Evolutionary conservation across 2,113 vertebrate genomes (phyloP).

Genomic region (Corythoichthys intestinalis): DNA sequence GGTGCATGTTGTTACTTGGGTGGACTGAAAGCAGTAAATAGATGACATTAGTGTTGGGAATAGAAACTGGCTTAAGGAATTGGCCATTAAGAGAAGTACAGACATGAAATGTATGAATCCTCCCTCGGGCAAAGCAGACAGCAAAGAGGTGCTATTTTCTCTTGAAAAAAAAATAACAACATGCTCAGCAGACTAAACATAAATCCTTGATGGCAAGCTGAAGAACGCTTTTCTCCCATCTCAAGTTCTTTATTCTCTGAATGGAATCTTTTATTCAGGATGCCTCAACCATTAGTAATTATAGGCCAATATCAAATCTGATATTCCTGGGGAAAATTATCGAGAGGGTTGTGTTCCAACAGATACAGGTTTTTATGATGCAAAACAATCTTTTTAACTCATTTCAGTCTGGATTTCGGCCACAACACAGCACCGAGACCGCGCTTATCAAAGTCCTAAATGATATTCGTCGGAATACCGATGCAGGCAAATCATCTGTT

Average conservation of each 20-base stretch:
- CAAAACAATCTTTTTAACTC: too few species aligned
- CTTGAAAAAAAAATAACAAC: conserved; percentile 10
- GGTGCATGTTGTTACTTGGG: neutral
- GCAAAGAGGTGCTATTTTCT: conserved; percentile 5
- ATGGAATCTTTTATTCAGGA: neutral
- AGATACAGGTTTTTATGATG: too few species aligned
- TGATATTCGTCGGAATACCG: too few species aligned
- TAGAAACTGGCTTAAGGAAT: conserved; percentile 15
- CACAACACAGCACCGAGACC: too few species aligned
- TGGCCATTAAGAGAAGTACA: conserved; percentile 14
- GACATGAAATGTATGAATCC: conserved; percentile 33
- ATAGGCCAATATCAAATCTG: too few species aligned
- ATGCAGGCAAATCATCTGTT: too few species aligned
- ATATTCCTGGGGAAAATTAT: too few species aligned
- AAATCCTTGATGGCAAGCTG: neutral
- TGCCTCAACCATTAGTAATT: too few species aligned
- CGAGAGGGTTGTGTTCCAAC: too few species aligned
- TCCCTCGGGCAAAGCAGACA: conserved; percentile 6
- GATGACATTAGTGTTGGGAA: conserved; percentile 18
- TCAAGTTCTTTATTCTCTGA: neutral
- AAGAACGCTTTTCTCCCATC: neutral
- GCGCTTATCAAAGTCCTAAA: too few species aligned
- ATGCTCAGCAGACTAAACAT: neutral
- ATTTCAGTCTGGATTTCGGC: too few species aligned
- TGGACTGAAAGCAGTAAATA: conserved; percentile 11